A percentile compares a stretch with the other conserved stretches of the same genome.
phyloP scores from a whole-genome alignment of 2,113 vertebrate species.

The Syngnathoides biaculeatus region DNA sequence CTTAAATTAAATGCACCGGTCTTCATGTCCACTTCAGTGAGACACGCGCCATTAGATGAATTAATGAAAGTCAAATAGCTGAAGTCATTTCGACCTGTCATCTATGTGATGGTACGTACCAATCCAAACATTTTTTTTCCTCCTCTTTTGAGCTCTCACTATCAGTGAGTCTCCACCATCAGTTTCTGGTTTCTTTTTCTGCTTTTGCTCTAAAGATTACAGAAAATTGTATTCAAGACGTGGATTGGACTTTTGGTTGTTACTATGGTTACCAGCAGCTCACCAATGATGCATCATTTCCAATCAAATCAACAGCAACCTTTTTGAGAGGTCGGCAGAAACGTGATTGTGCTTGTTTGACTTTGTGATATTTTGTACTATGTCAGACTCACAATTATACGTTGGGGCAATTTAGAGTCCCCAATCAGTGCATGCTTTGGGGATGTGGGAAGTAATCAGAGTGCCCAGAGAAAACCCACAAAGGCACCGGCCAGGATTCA shows the following conservation, averaged over 20 bases:
- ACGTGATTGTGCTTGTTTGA: neutral
- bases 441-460: too few relatives aligned
- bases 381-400: too few relatives aligned
- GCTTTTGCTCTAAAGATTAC: neutral
- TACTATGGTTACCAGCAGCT: neutral
- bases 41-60: neutral
- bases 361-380: too few relatives aligned
- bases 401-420: too few relatives aligned
- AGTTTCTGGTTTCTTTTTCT: slow-evolving; percentile 5
- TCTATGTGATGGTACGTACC: slow-evolving; percentile 23
- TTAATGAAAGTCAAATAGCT: neutral
- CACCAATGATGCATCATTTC: neutral
- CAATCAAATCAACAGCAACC: neutral
- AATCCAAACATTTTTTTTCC: slow-evolving; percentile 35
- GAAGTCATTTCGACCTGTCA: neutral
- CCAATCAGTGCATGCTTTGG: too few relatives aligned
- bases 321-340: neutral
- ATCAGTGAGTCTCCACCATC: slow-evolving; percentile 30
- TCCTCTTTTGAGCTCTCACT: slow-evolving; percentile 20
- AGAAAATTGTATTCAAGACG: neutral
- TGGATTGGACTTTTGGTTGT: neutral
- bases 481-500: too few relatives aligned
- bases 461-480: too few relatives aligned
- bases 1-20: neutral
- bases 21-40: neutral